Conservation (phyloP, 1,140 invertebrate species). For the Cherax destructor region DNA sequence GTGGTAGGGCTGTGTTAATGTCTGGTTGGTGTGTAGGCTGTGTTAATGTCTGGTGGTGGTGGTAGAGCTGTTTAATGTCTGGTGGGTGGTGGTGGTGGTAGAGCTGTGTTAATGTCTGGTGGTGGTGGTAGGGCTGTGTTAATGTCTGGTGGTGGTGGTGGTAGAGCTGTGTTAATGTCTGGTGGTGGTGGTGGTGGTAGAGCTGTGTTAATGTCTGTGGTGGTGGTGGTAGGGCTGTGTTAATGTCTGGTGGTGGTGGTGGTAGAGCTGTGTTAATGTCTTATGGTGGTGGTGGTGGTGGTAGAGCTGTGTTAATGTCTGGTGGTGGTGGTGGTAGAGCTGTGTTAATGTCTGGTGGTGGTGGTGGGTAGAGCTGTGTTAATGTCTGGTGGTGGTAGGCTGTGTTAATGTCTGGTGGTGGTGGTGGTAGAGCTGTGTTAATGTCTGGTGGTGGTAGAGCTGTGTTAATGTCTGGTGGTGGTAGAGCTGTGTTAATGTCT, state of each 20-base stretch:
- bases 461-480: neutral
- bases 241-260: neutral
- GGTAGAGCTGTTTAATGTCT: neutral
- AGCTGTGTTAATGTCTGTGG: neutral
- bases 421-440: too few species aligned
- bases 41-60: neutral
- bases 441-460: too few species aligned
- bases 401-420: neutral
- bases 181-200: neutral
- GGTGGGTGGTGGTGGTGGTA: slow-evolving; percentile 11
- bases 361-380: neutral
- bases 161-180: neutral
- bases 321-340: neutral
- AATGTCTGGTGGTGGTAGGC: neutral
- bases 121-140: neutral
- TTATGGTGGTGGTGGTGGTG: neutral
- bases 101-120: neutral
- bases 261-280: neutral
- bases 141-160: neutral
- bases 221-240: neutral
- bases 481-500: neutral
- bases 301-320: too few species aligned
- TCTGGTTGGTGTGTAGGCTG: neutral
- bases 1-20: neutral
- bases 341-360: neutral